Percentiles rank a stretch among this genome's conserved stretches.
Conservation (phyloP, 1,140 invertebrate species). For the Megalonaias nervosa region DNA sequence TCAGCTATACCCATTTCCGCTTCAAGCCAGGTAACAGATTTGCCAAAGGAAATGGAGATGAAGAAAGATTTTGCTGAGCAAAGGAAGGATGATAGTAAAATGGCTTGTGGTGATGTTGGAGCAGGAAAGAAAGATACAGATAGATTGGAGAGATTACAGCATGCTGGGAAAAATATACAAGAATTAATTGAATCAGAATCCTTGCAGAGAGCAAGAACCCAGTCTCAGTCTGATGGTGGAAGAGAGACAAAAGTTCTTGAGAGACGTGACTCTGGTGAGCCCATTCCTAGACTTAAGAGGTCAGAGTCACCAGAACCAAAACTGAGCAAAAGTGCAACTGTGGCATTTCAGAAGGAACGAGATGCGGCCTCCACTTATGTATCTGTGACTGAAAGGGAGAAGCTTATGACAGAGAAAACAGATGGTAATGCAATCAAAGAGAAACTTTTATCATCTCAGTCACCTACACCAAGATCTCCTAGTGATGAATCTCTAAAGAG, state of each 20-base stretch:
- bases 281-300: constrained; percentile 11
- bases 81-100: constrained; percentile 5
- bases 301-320: constrained; percentile 25
- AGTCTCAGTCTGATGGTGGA: not conserved
- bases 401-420: constrained; percentile 12
- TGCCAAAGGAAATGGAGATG: constrained; percentile 14
- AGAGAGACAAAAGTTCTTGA: not conserved
- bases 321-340: not conserved
- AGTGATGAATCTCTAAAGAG: constrained; percentile 31
- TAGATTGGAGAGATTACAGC: constrained; percentile 18
- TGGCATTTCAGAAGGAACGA: constrained; percentile 11
- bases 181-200: constrained; percentile 35
- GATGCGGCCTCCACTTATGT: constrained; percentile 13
- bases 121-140: constrained; percentile 18
- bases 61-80: not conserved
- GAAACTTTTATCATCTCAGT: not conserved
- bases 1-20: not conserved
- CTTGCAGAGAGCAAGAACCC: constrained; percentile 15
- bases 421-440: constrained; percentile 1
- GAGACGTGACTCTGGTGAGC: constrained; percentile 7
- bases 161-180: constrained; percentile 27
- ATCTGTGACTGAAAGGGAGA: constrained; percentile 26
- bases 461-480: constrained; percentile 14
- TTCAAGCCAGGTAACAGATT: not conserved
- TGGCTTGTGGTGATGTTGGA: constrained; percentile 17